Percentiles rank a stretch among this genome's conserved stretches.
Evolutionary conservation across 2,888 invertebrate species (phyloP).

Genomic region (Liposcelis brunnea): DNA sequence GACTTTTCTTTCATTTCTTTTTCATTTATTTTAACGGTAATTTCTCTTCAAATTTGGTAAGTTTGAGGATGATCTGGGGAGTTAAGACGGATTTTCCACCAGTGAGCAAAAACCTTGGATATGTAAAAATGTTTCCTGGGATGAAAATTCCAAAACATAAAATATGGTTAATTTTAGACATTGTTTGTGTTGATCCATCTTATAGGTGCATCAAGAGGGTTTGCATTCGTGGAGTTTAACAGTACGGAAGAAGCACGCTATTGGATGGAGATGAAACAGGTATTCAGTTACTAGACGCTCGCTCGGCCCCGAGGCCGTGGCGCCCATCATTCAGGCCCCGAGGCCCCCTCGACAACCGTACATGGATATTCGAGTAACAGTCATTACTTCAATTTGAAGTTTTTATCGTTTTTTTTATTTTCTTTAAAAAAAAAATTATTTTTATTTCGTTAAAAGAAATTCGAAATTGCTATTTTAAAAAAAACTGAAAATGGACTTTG

Average conservation of each 20-base stretch:
- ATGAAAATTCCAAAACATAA: too few relatives aligned
- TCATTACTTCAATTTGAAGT: too few relatives aligned
- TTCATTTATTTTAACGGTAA: conserved; percentile 13
- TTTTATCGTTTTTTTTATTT: too few relatives aligned
- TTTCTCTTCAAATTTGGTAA: too few relatives aligned
- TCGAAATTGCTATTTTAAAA: too few relatives aligned
- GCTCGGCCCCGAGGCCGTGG: conserved; percentile 8
- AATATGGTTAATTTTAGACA: conserved; percentile 4
- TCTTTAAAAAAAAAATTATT: too few relatives aligned
- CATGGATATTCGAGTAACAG: too few relatives aligned
- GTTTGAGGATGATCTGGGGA: too few relatives aligned
- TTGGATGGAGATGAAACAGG: conserved; percentile 88
- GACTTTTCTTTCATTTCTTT: conserved; percentile 11
- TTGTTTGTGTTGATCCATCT: conserved; percentile 16
- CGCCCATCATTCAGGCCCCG: background rate
- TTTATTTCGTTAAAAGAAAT: too few relatives aligned
- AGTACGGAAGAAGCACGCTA: conserved; percentile 70
- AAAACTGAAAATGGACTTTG: too few relatives aligned
- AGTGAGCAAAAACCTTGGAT: background rate
- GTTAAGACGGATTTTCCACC: background rate
- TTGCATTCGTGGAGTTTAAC: conserved; percentile 89
- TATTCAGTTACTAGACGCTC: conserved; percentile 24
- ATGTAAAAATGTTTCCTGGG: conserved; percentile 9
- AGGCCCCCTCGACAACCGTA: too few relatives aligned
- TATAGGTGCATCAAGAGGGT: conserved; percentile 71